Percentiles rank a stretch among this genome's conserved stretches.
Evolutionary conservation across 2,888 invertebrate genomes (phyloP).

Genomic region (Drosophila neotestacea): DNA sequence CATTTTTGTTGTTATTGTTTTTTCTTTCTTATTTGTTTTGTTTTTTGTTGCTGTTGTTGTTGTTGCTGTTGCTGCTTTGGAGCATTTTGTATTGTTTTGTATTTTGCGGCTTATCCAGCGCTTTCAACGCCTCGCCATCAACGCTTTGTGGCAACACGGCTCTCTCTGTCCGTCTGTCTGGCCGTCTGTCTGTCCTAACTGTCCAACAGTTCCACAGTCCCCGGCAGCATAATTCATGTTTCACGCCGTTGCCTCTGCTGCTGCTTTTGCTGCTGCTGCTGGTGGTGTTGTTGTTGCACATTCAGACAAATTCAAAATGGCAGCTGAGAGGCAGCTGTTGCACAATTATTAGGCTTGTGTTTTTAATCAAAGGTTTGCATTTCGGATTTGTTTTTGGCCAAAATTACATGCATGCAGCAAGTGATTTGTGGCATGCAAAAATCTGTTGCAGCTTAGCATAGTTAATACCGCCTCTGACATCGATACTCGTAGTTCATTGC

Average conservation of each 20-base stretch:
- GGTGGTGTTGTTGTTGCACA: constrained; percentile 23
- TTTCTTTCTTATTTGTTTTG: constrained; percentile 44
- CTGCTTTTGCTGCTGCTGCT: constrained; percentile 37
- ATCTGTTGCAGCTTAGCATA: constrained; percentile 23
- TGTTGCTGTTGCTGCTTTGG: constrained; percentile 42
- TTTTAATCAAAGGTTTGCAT: constrained; percentile 69
- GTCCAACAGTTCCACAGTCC: constrained; percentile 15
- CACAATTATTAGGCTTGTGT: constrained; percentile 52
- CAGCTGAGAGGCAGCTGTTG: constrained; percentile 33
- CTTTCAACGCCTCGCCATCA: constrained; percentile 77
- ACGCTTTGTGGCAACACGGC: constrained; percentile 39
- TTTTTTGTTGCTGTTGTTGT: constrained; percentile 17
- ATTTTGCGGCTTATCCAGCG: constrained; percentile 76
- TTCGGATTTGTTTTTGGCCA: constrained; percentile 48
- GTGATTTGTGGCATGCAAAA: constrained; percentile 60
- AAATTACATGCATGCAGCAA: constrained; percentile 58
- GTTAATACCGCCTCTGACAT: constrained; percentile 29
- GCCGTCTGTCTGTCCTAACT: background rate
- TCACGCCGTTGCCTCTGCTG: constrained; percentile 62
- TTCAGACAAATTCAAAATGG: constrained; percentile 57
- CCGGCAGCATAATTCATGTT: constrained; percentile 76
- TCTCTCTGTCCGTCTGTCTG: constrained; percentile 19
- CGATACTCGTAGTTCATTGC: constrained; percentile 40
- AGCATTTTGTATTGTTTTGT: constrained; percentile 78
- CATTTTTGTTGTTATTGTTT: constrained; percentile 43